Conservation (phyloP, 2,888 invertebrate species). For the Rutpela maculata region DNA sequence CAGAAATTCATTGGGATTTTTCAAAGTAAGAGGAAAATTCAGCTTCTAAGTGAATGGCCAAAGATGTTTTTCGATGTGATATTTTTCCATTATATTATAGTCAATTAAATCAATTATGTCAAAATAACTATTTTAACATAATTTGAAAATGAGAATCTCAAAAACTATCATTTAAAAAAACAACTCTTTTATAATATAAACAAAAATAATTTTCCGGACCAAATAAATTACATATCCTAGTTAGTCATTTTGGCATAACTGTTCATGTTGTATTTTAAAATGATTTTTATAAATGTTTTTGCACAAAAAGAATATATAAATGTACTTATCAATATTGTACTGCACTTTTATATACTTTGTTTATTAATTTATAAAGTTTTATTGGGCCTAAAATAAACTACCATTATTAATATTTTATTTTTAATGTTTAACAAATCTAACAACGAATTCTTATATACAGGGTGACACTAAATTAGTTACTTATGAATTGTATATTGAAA, state of each 20-base stretch:
- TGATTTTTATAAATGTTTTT: slow-evolving; percentile 42
- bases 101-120: slow-evolving; percentile 55
- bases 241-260: slow-evolving; percentile 45
- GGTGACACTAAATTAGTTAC: no score
- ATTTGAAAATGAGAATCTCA: slow-evolving; percentile 8
- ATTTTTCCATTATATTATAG: slow-evolving; percentile 50
- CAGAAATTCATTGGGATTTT: slow-evolving; percentile 89
- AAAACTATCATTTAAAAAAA: background rate
- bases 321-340: slow-evolving; percentile 44
- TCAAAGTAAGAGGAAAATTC: slow-evolving; percentile 90
- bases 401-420: background rate
- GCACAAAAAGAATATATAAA: slow-evolving; percentile 41
- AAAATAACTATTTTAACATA: slow-evolving; percentile 40
- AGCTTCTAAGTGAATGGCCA: slow-evolving; percentile 79
- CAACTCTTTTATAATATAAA: background rate
- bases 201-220: slow-evolving; percentile 19
- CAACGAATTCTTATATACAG: background rate
- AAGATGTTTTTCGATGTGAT: slow-evolving; percentile 52
- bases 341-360: slow-evolving; percentile 46
- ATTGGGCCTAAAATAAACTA: slow-evolving; percentile 44
- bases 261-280: slow-evolving; percentile 23
- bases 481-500: no score
- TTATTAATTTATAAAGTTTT: slow-evolving; percentile 45
- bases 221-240: slow-evolving; percentile 33
- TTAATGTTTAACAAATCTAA: background rate